A percentile compares a stretch with the other conserved stretches of the same genome.
Evolutionary conservation across 1,140 invertebrate genomes (phyloP).

Genomic region (Anoplolepis gracilipes): DNA sequence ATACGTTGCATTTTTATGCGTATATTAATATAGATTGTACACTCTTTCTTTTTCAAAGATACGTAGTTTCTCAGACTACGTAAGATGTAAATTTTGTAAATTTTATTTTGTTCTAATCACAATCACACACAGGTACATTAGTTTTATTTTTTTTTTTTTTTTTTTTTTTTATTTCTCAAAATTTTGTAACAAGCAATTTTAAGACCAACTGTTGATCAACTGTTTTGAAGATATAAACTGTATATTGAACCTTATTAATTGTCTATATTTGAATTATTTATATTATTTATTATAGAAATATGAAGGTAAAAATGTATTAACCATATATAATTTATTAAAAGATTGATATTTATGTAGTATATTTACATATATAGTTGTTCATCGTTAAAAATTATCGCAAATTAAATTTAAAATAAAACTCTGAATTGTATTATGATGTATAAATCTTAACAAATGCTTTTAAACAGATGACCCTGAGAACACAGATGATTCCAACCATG

Average conservation of each 20-base stretch:
- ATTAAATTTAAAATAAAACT: neutral
- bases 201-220: too few species aligned
- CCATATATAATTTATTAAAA: constrained; percentile 22
- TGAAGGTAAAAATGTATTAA: neutral
- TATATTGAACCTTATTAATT: neutral
- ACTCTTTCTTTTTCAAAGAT: too few species aligned
- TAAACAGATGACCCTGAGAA: constrained; percentile 87
- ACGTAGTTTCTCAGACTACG: neutral
- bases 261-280: neutral
- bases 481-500: constrained; percentile 91
- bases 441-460: constrained; percentile 33
- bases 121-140: too few species aligned
- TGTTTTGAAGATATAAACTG: neutral
- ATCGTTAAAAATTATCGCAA: neutral
- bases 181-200: too few species aligned
- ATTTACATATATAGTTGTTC: constrained; percentile 26
- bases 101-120: too few species aligned
- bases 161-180: too few species aligned
- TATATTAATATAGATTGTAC: too few species aligned
- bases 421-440: constrained; percentile 17
- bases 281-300: neutral
- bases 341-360: constrained; percentile 38
- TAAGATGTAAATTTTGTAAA: too few species aligned
- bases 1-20: neutral
- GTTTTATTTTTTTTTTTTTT: too few species aligned